Evolutionary conservation across 2,113 vertebrate genomes (phyloP).

Genomic region (Andinoacara biseriatus): DNA sequence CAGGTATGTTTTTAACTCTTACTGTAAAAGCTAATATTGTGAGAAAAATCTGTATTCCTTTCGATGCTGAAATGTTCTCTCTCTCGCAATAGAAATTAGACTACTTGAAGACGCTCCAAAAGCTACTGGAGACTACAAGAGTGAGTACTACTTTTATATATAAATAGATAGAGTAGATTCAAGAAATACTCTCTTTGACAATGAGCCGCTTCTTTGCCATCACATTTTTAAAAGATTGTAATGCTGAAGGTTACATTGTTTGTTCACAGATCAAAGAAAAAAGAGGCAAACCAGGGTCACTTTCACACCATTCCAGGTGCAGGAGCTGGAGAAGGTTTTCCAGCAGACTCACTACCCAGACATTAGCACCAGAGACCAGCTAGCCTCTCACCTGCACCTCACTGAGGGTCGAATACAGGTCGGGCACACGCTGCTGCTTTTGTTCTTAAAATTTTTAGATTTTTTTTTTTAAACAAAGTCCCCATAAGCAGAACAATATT

Average conservation of each 20-base stretch:
- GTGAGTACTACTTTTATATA: constrained; percentile 12
- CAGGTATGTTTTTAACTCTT: constrained; percentile 39
- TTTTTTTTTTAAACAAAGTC: background rate
- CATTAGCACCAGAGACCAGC: constrained; percentile 59
- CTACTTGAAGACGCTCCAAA: constrained; percentile 19
- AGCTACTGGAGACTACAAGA: background rate
- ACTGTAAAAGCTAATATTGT: background rate
- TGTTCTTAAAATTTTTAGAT: background rate
- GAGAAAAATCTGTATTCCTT: background rate
- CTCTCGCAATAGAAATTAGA: constrained; percentile 29
- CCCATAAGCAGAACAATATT: fast-evolving
- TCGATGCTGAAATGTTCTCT: background rate
- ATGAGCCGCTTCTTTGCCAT: background rate
- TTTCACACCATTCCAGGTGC: constrained; percentile 65
- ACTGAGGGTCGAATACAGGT: constrained; percentile 71
- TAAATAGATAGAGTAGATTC: background rate
- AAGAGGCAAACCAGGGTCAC: constrained; percentile 71
- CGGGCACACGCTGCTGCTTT: background rate
- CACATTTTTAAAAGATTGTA: background rate
- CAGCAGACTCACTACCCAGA: constrained; percentile 72
- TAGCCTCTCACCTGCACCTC: constrained; percentile 67
- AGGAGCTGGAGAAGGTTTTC: constrained; percentile 70
- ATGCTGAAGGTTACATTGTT: background rate
- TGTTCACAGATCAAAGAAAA: constrained; percentile 58
- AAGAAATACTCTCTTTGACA: background rate